Evolutionary conservation across 2,113 vertebrate species (phyloP).

Genomic region (Mungos mungo): DNA sequence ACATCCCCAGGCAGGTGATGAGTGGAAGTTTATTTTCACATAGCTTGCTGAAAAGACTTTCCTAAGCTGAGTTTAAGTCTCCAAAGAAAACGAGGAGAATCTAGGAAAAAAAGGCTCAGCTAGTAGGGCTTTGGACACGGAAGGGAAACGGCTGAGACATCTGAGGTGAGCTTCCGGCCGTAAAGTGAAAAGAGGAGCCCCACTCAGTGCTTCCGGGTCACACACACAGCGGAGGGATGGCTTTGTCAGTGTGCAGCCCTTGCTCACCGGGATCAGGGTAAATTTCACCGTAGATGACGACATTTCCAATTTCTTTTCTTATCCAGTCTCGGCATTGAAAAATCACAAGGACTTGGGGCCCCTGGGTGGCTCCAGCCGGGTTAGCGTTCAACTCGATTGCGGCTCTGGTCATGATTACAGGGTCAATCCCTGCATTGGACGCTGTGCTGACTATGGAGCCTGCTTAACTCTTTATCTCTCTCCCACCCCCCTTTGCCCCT

Average conservation of each 20-base stretch:
- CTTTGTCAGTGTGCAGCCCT: neutral
- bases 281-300: neutral
- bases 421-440: too few species aligned
- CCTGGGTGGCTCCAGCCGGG: too few species aligned
- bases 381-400: too few species aligned
- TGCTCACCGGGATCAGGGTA: neutral
- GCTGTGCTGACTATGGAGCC: too few species aligned
- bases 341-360: neutral
- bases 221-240: neutral
- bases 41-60: conserved; percentile 17
- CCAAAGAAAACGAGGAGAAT: neutral
- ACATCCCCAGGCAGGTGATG: neutral
- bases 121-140: neutral
- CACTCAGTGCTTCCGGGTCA: neutral
- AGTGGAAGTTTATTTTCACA: neutral
- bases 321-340: conserved; percentile 5
- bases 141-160: neutral
- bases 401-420: too few species aligned
- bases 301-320: neutral
- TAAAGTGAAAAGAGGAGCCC: neutral
- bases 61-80: neutral
- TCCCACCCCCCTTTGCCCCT: too few species aligned
- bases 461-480: too few species aligned
- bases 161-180: neutral
- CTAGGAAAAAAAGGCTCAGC: neutral